phyloP scores from a whole-genome alignment of 2,113 vertebrate species.

The Motacilla alba region DNA sequence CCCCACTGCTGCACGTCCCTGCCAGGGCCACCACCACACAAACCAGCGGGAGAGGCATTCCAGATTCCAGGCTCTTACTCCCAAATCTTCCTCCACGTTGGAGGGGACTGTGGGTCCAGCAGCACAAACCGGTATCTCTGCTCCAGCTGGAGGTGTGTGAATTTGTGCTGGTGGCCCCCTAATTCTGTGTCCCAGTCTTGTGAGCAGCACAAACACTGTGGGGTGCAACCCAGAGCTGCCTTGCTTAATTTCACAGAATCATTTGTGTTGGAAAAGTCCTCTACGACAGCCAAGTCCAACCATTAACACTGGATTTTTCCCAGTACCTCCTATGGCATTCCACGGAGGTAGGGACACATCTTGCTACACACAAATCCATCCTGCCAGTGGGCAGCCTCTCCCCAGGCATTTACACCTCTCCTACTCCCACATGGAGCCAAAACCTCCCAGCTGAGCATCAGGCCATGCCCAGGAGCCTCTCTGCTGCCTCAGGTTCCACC shows the following conservation, averaged over 20 bases:
- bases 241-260: not conserved
- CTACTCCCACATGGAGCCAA: not conserved
- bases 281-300: not conserved
- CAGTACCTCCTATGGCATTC: fast-evolving
- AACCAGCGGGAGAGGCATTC: fast-evolving
- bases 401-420: not conserved
- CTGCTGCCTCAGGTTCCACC: not conserved
- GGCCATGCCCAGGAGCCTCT: not conserved
- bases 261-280: not conserved
- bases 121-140: not conserved
- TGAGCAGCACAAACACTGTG: not conserved
- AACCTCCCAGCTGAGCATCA: not conserved
- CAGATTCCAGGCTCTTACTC: not conserved
- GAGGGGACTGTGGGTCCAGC: fast-evolving
- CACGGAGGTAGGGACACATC: fast-evolving
- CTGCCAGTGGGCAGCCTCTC: not conserved
- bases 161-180: not conserved
- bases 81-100: not conserved
- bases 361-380: not conserved
- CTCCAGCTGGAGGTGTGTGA: not conserved
- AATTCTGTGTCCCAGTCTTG: not conserved
- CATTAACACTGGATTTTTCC: not conserved
- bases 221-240: not conserved
- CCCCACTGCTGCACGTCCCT: not conserved
- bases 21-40: not conserved